Percentiles rank a stretch among this genome's conserved stretches.
Conservation (phyloP, 2,888 invertebrate species). For the Thecocarcelia acutangulata region DNA sequence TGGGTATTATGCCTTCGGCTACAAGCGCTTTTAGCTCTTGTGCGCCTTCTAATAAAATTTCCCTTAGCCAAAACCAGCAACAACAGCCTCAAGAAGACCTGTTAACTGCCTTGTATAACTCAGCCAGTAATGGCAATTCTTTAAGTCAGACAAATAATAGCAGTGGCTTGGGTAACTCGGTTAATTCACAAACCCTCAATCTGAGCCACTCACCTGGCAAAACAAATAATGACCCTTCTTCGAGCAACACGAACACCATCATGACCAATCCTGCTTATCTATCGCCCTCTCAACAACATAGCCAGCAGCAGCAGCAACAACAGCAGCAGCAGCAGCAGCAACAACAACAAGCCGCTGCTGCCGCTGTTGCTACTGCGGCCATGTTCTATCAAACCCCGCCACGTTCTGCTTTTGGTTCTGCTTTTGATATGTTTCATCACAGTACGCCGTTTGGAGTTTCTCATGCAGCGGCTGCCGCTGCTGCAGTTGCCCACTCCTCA, state of each 20-base stretch:
- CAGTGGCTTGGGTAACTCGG: conserved; percentile 77
- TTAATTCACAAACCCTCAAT: conserved; percentile 77
- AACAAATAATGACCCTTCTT: conserved; percentile 70
- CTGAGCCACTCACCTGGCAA: conserved; percentile 78
- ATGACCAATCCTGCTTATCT: conserved; percentile 65
- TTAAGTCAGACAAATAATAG: conserved; percentile 73
- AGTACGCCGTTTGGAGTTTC: conserved; percentile 81
- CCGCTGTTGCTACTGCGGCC: conserved; percentile 78
- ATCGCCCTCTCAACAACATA: conserved; percentile 68
- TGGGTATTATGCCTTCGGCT: conserved; percentile 76
- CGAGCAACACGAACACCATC: conserved; percentile 46
- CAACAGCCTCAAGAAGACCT: conserved; percentile 72
- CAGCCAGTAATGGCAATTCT: conserved; percentile 58
- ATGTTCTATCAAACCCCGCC: conserved; percentile 81
- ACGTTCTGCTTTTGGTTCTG: conserved; percentile 78
- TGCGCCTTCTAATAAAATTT: conserved; percentile 58
- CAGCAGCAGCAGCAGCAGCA: conserved; percentile 70
- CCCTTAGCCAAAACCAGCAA: conserved; percentile 1
- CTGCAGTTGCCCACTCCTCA: conserved; percentile 76
- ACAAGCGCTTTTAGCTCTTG: conserved; percentile 79
- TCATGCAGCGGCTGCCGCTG: conserved; percentile 76
- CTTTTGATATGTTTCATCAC: conserved; percentile 82
- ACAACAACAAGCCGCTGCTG: conserved; percentile 76
- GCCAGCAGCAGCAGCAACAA: conserved; percentile 70
- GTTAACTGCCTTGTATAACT: conserved; percentile 74